Percentiles rank a stretch among this genome's conserved stretches.
phyloP scores from a whole-genome alignment of 2,797 vertebrate species.

The Coregonus ussuriensis region DNA sequence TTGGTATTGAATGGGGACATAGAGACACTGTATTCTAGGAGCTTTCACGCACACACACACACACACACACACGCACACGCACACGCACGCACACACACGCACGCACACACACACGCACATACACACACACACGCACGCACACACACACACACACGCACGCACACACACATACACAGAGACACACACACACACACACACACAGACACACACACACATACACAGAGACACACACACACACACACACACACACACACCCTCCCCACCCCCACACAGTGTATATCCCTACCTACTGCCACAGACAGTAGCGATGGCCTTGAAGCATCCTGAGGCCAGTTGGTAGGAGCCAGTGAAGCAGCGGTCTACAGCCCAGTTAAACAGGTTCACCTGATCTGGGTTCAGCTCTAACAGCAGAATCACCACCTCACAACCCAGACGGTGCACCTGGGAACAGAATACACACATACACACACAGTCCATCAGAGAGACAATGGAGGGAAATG shows the following conservation, averaged over 20 bases:
- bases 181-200: background rate
- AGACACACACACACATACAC: background rate
- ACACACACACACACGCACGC: too few relatives aligned
- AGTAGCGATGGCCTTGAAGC: constrained; percentile 98
- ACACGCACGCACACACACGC: too few relatives aligned
- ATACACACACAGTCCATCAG: background rate
- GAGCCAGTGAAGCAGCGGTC: constrained; percentile 98
- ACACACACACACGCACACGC: too few relatives aligned
- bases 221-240: background rate
- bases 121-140: too few relatives aligned
- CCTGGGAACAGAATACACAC: constrained; percentile 67
- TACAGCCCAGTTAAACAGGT: constrained; percentile 98
- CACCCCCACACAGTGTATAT: too few relatives aligned
- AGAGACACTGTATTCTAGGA: too few relatives aligned
- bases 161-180: too few relatives aligned
- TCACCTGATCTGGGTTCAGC: constrained; percentile 96
- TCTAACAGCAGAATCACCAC: constrained; percentile 95
- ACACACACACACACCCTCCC: too few relatives aligned
- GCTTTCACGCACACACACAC: too few relatives aligned
- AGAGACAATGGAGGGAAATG: background rate
- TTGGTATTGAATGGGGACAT: too few relatives aligned
- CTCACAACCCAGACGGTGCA: constrained; percentile 96
- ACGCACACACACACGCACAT: too few relatives aligned
- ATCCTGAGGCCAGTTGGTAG: constrained; percentile 95
- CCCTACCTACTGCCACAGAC: constrained; percentile 95